Base-by-base conservation (phyloP, 2,888 invertebrate species). In the Nymphalis polychloros region DNA sequence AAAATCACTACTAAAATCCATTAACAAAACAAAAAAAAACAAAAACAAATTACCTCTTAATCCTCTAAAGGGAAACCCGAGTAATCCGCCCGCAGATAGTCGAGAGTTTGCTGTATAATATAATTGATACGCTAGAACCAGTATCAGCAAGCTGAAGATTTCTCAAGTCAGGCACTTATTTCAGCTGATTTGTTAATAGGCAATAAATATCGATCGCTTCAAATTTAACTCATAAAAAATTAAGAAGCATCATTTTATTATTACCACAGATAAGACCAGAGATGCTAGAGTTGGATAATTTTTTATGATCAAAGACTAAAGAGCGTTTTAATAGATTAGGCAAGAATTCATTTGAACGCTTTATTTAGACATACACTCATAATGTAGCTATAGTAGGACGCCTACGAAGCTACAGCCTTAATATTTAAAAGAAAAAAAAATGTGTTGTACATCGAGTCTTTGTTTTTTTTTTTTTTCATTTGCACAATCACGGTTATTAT, bases 181-280 rank as follows among this genome's bases (percentile, higher is more conserved):
- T 13, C 41, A 41, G 41, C 41, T 41, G 41, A 41, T 41, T 41
- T 41, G 13, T 41, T 41, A 41, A 41, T 41, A 13, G 41, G 41
- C 4, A 13, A 41, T 41, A 4, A 13, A 13, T 13, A 13, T 13
- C 41, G 41, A 13, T 13, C 13, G 13, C 13, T 41, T 41, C 0
- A 10, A 10, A 13, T 3, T 13, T 13, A 41, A 41, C 0, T 31
- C 6, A 3, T 41, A 41, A 41, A 41, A 41, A 41, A 13, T 4
- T 8, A 49, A 49, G 4, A 50, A 3, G 10, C 19, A 20, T 50
- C 20, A 23, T 19, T 20, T 20, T 50, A 50, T 19, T 20, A 47
- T 31, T 5, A 20, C 50, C 31, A 27, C 1, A 23, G 27, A 23
- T n/a, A 20, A 59, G 64, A 59, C 52, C 64, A 65, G 64, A 65